Base-by-base conservation (phyloP, 1,140 invertebrate species). In the Leptoteleia sp. region DNA sequence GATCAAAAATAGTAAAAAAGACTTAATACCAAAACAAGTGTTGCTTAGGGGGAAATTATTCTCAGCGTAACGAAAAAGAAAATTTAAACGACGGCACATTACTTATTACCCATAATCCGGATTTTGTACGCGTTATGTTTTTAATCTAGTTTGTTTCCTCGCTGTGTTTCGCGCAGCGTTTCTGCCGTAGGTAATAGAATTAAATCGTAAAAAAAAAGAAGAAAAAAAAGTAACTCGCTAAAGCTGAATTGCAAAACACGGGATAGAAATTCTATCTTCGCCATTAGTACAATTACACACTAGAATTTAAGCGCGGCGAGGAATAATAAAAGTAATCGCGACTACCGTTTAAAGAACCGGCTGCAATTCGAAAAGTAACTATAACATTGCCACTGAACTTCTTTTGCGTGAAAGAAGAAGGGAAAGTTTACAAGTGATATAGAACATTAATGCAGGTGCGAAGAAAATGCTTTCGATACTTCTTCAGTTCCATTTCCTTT, bases 311-410 rank as follows among this genome's bases (percentile, higher is more conserved):
- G 68, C 15, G 15, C n/a, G 17, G 33, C 35, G 29, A 52, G 37
- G 17, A 62, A 54, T 54, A 72, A 55, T 62, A 72, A 72, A 72
- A 72, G 45, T 29, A 35, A 71, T 71, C 9, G 55, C 31, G 6
- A 19, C 40, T 31, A 40, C 48, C 22, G 37, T 45, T 72, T 72
- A 62, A 72, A 48, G 68, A 62, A 55, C 57, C 48, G 48, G n/a
- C 45, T 45, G 68, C 55, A 72, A 71, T 71, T 50, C 43, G 65
- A 38, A 47, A 59, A 70, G 33, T 40, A 54, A 50, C 45, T 27
- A 22, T 47, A 47, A 57, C 15, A 50, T 35, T 11, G 1, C 16
- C 42, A 31, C 43, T 19, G 16, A 59, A 59, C 48, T 71, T 43
- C 25, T 71, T 50, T n/a, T 31, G 2, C 9, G 13, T 17, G 8